phyloP scores from a whole-genome alignment of 2,797 vertebrate species.

The Coluber constrictor region DNA sequence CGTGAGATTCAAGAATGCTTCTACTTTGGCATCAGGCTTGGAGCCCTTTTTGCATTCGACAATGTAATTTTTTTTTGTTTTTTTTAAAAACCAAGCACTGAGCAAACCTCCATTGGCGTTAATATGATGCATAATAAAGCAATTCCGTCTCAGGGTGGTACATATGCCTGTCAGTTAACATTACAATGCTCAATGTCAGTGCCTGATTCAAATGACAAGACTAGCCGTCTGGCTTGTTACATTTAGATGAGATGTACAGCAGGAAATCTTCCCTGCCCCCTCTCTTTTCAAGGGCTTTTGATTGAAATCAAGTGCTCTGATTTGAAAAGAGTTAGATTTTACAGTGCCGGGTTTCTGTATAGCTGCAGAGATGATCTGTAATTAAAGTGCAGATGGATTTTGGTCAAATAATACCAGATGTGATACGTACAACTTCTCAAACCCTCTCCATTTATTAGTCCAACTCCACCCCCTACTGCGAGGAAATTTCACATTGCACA shows the following conservation, averaged over 20 bases:
- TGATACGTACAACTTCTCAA: not conserved
- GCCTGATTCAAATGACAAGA: slow-evolving; percentile 17
- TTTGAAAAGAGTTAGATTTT: slow-evolving; percentile 13
- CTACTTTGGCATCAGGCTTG: not conserved
- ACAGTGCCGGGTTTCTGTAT: slow-evolving; percentile 2
- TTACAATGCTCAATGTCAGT: not conserved
- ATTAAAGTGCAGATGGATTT: slow-evolving; percentile 29
- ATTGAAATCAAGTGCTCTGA: slow-evolving; percentile 8
- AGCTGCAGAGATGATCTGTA: slow-evolving; percentile 22
- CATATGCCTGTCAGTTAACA: slow-evolving; percentile 1
- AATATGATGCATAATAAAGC: not conserved
- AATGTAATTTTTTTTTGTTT: not conserved
- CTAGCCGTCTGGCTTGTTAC: slow-evolving; percentile 1
- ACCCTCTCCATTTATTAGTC: not conserved
- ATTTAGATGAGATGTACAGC: not conserved
- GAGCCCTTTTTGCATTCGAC: not conserved
- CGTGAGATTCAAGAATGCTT: not conserved
- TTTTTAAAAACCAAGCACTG: not conserved
- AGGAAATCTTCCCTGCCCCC: not conserved
- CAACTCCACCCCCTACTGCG: slow-evolving; percentile 4
- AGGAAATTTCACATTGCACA: slow-evolving; percentile 21
- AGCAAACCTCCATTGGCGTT: not conserved
- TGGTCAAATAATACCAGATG: slow-evolving; percentile 27
- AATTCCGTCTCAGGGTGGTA: not conserved
- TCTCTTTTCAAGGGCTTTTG: slow-evolving; percentile 2